Percentiles rank a stretch among this genome's conserved stretches.
Conservation (phyloP, 2,113 vertebrate genomes). For the Crotalus tigris region DNA sequence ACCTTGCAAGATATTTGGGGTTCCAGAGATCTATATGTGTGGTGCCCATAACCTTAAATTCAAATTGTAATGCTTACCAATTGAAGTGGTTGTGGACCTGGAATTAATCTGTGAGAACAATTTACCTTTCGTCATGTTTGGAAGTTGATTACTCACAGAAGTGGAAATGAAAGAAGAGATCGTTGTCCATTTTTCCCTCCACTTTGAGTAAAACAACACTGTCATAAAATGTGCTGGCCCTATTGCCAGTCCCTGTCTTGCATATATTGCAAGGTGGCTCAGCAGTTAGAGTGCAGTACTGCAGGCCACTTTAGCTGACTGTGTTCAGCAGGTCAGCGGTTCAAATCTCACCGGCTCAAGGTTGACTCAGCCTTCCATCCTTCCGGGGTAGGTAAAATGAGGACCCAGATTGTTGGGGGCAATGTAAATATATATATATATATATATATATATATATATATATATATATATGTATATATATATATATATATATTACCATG, state of each 20-base stretch:
- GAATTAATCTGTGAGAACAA: neutral
- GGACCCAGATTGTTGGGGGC: no score
- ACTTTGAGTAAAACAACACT: neutral
- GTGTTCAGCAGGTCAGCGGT: no score
- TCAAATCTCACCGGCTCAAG: no score
- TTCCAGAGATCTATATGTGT: neutral
- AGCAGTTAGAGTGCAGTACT: no score
- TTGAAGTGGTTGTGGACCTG: neutral
- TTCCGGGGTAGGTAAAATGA: no score
- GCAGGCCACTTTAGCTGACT: no score
- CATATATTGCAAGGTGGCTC: neutral
- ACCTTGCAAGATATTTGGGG: neutral
- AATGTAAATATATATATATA: no score
- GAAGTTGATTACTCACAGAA: neutral
- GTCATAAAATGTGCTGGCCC: neutral
- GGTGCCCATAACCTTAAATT: neutral
- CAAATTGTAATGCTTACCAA: neutral
- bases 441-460: no score
- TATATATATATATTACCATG: no score
- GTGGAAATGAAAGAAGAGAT: neutral
- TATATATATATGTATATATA: no score
- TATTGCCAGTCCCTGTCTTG: neutral
- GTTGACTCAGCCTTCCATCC: no score
- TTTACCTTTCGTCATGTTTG: neutral
- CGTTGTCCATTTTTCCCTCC: neutral